Conservation (phyloP, 2,113 vertebrate genomes). For the Hippocampus zosterae region DNA sequence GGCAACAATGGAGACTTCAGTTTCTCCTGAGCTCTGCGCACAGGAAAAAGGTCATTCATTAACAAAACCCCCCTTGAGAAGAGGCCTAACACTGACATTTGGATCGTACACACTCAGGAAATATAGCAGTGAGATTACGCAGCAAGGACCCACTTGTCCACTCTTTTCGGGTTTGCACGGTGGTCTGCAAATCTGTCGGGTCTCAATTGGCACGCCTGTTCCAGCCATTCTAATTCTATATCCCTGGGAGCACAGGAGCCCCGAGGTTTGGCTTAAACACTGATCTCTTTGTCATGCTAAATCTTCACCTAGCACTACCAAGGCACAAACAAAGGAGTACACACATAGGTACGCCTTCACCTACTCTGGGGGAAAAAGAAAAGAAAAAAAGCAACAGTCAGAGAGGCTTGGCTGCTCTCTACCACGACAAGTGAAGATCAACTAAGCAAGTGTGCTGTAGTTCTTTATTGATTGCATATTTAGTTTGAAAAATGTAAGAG, state of each 20-base stretch:
- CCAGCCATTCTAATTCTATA: constrained; percentile 72
- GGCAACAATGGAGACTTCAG: constrained; percentile 85
- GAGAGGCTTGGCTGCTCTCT: constrained; percentile 38
- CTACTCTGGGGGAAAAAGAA: constrained; percentile 56
- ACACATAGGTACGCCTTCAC: constrained; percentile 26
- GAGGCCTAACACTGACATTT: neutral
- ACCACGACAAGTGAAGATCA: neutral
- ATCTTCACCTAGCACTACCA: constrained; percentile 53
- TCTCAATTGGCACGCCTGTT: constrained; percentile 54
- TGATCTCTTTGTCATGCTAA: constrained; percentile 58
- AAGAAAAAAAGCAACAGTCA: constrained; percentile 39
- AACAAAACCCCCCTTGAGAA: constrained; percentile 9
- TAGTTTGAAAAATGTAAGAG: neutral
- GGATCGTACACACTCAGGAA: constrained; percentile 9
- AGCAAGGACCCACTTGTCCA: constrained; percentile 29
- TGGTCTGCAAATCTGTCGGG: constrained; percentile 29
- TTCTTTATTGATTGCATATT: neutral
- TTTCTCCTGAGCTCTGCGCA: constrained; percentile 81
- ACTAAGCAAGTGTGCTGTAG: neutral
- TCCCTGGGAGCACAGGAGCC: constrained; percentile 68
- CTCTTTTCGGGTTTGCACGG: constrained; percentile 29
- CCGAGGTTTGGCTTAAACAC: constrained; percentile 65
- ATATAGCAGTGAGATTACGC: constrained; percentile 27
- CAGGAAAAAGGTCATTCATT: constrained; percentile 17
- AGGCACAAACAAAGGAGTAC: constrained; percentile 32